Conservation (phyloP, 2,888 invertebrate species). For the Troides oblongomaculatus region DNA sequence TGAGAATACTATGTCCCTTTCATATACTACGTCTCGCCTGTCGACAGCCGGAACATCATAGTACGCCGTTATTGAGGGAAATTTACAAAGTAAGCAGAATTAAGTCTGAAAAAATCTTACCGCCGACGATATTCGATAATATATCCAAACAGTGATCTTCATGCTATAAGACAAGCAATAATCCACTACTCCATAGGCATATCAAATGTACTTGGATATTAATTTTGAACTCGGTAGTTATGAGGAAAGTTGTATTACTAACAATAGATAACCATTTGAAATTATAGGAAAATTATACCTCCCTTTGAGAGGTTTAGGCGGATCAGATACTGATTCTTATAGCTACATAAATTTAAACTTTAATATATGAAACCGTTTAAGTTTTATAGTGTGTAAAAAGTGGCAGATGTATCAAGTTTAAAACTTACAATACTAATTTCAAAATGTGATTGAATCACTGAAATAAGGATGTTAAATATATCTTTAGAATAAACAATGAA, state of each 20-base stretch:
- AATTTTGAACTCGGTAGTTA: too few relatives aligned
- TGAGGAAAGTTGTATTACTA: neutral
- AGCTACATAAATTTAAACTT: neutral
- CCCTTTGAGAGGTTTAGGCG: neutral
- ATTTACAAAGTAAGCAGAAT: too few relatives aligned
- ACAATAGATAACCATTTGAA: neutral
- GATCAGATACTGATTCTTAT: neutral
- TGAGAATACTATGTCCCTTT: too few relatives aligned
- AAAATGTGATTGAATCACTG: conserved; percentile 21
- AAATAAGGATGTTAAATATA: neutral
- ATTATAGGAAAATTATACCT: neutral
- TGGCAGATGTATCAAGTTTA: neutral
- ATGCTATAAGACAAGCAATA: too few relatives aligned
- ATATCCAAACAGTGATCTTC: too few relatives aligned
- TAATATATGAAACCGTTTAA: neutral
- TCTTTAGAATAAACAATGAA: neutral
- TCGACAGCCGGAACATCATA: too few relatives aligned
- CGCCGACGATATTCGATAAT: too few relatives aligned
- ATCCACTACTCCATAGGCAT: too few relatives aligned
- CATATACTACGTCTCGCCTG: too few relatives aligned
- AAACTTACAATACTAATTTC: neutral
- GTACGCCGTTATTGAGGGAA: too few relatives aligned
- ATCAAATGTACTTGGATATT: too few relatives aligned
- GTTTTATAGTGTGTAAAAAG: neutral
- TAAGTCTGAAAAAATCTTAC: too few relatives aligned